Evolutionary conservation across 2,797 vertebrate genomes (phyloP).

Genomic region (Macropus fuliginosus): DNA sequence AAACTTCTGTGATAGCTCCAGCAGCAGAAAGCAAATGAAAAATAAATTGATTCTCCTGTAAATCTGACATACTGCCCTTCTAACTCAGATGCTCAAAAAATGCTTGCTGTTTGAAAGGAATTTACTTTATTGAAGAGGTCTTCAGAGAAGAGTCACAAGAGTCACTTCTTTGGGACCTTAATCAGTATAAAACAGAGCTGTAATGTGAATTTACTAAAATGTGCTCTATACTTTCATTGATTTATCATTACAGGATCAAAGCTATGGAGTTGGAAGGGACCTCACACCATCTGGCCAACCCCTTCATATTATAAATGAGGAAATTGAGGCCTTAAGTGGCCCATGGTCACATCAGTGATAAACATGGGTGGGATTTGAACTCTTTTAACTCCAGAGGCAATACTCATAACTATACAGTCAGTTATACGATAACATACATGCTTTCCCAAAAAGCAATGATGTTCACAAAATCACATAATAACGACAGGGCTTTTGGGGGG

Average conservation of each 20-base stretch:
- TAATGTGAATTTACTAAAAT: conserved; percentile 31
- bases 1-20: not conserved
- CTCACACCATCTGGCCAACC: not conserved
- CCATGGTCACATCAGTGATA: not conserved
- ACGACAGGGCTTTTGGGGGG: not conserved
- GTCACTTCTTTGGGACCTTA: conserved; percentile 8
- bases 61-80: not conserved
- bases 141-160: conserved; percentile 43
- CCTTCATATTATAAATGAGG: too few relatives aligned
- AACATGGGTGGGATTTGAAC: not conserved
- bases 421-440: not conserved
- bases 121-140: conserved; percentile 31
- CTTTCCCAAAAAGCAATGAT: not conserved
- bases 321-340: too few relatives aligned
- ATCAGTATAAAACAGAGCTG: conserved; percentile 32
- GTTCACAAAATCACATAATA: not conserved
- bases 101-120: not conserved
- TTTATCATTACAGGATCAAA: conserved; percentile 50
- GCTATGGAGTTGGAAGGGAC: not conserved
- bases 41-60: not conserved
- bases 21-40: not conserved
- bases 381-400: not conserved
- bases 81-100: not conserved
- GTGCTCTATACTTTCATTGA: conserved; percentile 51
- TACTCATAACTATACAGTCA: not conserved